A percentile compares a stretch with the other conserved stretches of the same genome.
These are phyloP conservation scores for Synanceia verrucosa DNA, from an alignment of 2,797 vertebrate species.

Conservation along the genomic window DNA sequence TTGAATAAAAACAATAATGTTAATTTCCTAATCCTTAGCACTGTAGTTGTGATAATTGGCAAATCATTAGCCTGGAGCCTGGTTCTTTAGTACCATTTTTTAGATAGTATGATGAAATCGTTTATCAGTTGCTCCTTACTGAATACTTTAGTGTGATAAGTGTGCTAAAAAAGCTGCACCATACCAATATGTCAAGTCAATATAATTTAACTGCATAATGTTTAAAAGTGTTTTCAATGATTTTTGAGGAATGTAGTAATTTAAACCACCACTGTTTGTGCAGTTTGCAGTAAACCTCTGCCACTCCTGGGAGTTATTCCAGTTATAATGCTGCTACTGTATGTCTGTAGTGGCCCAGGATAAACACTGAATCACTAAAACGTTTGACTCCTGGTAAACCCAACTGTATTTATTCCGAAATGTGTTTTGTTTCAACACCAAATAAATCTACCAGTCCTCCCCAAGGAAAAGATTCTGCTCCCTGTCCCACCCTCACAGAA, in stretches of 20 bases:
- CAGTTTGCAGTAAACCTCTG: neutral
- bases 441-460: conserved; percentile 30
- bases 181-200: too few species aligned
- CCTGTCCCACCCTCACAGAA: neutral
- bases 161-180: too few species aligned
- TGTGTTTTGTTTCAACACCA: conserved; percentile 40
- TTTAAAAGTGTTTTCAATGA: too few species aligned
- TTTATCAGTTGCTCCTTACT: conserved; percentile 2
- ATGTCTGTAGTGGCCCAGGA: conserved; percentile 6
- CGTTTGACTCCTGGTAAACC: conserved; percentile 21
- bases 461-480: conserved; percentile 16
- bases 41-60: conserved; percentile 1
- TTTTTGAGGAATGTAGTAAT: too few species aligned
- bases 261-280: neutral
- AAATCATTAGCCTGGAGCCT: neutral
- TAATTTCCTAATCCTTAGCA: conserved; percentile 2
- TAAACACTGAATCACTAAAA: conserved; percentile 26
- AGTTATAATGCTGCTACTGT: neutral
- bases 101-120: neutral
- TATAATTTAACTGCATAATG: too few species aligned
- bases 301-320: neutral
- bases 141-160: neutral
- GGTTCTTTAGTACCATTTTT: neutral
- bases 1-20: conserved; percentile 8
- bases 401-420: conserved; percentile 36